Conservation (phyloP, 2,113 vertebrate species). For the Miniopterus natalensis region DNA sequence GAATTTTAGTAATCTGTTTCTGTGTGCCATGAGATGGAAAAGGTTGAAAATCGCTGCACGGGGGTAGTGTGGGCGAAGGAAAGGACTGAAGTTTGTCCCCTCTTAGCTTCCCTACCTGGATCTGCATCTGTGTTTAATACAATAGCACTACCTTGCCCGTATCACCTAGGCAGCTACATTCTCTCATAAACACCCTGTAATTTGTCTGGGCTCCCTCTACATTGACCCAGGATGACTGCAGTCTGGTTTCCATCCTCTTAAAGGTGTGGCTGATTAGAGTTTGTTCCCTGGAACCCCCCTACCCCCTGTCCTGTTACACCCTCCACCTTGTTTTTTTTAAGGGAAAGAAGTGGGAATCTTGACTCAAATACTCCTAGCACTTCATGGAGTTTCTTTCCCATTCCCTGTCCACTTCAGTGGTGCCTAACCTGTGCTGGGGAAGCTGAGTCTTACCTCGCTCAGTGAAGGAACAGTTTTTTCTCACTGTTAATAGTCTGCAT, state of each 20-base stretch:
- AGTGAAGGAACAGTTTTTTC: neutral
- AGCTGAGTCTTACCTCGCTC: constrained; percentile 47
- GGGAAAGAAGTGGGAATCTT: constrained; percentile 51
- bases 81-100: neutral
- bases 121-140: neutral
- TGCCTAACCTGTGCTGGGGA: neutral
- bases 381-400: neutral
- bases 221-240: constrained; percentile 48
- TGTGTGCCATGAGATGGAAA: neutral
- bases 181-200: neutral
- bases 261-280: constrained; percentile 56
- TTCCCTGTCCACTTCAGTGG: neutral
- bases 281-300: constrained; percentile 20
- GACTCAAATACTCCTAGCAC: neutral
- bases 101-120: neutral
- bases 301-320: neutral
- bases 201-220: constrained; percentile 36
- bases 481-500: neutral
- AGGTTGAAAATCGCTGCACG: neutral
- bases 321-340: constrained; percentile 49
- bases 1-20: neutral
- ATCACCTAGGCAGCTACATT: neutral
- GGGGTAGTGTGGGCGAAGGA: neutral
- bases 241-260: constrained; percentile 63
- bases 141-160: neutral